phyloP scores from a whole-genome alignment of 2,888 invertebrate species.

The Amphipoea oculea region DNA sequence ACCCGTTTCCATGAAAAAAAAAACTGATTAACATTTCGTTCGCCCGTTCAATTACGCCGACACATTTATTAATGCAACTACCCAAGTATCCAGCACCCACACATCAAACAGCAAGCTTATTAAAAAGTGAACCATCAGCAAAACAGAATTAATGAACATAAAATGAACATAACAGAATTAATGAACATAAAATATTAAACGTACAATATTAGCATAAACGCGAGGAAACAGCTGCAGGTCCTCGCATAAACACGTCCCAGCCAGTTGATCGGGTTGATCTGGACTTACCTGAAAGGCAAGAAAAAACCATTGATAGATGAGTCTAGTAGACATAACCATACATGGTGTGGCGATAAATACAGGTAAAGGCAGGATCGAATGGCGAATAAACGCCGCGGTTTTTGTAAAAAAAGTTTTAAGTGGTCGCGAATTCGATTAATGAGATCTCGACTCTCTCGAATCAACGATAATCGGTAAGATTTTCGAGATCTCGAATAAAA shows the following conservation, averaged over 20 bases:
- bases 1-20: not conserved
- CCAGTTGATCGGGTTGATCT: constrained; percentile 60
- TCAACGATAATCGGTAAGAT: not conserved
- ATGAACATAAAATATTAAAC: constrained; percentile 61
- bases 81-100: constrained; percentile 17
- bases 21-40: constrained; percentile 3
- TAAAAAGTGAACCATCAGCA: constrained; percentile 50
- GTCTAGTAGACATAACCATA: constrained; percentile 52
- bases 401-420: constrained; percentile 31
- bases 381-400: constrained; percentile 25
- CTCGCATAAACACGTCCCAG: constrained; percentile 60
- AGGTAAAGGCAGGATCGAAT: constrained; percentile 35
- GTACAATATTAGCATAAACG: constrained; percentile 61
- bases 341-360: constrained; percentile 51
- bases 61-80: constrained; percentile 37
- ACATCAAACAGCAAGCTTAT: constrained; percentile 33
- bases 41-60: constrained; percentile 36
- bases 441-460: constrained; percentile 30
- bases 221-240: constrained; percentile 66
- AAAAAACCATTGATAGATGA: constrained; percentile 73
- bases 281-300: constrained; percentile 75
- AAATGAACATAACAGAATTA: constrained; percentile 58
- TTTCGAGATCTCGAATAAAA: not conserved
- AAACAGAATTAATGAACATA: constrained; percentile 57
- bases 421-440: constrained; percentile 25